Evolutionary conservation across 2,888 invertebrate genomes (phyloP), one percentile per base, ranked within the genome.

Genomic region (Drosophila multiciliata): DNA sequence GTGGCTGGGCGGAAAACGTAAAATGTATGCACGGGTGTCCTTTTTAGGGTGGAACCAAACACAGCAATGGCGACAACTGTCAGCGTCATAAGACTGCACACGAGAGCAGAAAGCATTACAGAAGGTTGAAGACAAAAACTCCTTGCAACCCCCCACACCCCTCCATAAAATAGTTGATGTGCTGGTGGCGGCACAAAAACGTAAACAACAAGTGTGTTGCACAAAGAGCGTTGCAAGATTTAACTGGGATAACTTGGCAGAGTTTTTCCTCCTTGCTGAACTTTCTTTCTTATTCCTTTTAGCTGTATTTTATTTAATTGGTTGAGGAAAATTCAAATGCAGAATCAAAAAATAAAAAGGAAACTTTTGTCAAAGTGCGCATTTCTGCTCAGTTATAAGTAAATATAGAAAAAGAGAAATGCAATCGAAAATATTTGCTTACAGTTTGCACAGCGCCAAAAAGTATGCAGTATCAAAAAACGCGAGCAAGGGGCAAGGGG

Each of bases 31-130:
- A 33, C 3, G 12, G 53, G 45, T 36, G 26, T 60, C 20, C 40
- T 36, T 52, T 73, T 55, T 36, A 36, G 65, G 69, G 74, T 64
- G 64, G 54, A 33, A 60, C 67, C 64, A 68, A 70, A 50, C 73
- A 61, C 69, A 70, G 74, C 82, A 64, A 72, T 75, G 83, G 84
- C 78, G 76, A 76, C 80, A 84, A 88, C 82, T 76, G 87, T 78
- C 84, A 87, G 78, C 78, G 66, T 80, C 87, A 83, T 87, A 82
- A 86, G 86, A 83, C 76, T 85, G 74, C 77, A 82, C 54, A 49
- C 26, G 4, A 55, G 45, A 50, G 63, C 66, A 48, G 61, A 45
- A 50, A 40, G 26, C 32, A 33, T 45, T 17, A 49, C 35, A 36
- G 48, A 23, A 48, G 62, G 40, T 32, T 40, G 50, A 15, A 35